Percentiles rank a stretch among this genome's conserved stretches.
Conservation (phyloP, 2,797 vertebrate species). For the Sebastes matsubarae region DNA sequence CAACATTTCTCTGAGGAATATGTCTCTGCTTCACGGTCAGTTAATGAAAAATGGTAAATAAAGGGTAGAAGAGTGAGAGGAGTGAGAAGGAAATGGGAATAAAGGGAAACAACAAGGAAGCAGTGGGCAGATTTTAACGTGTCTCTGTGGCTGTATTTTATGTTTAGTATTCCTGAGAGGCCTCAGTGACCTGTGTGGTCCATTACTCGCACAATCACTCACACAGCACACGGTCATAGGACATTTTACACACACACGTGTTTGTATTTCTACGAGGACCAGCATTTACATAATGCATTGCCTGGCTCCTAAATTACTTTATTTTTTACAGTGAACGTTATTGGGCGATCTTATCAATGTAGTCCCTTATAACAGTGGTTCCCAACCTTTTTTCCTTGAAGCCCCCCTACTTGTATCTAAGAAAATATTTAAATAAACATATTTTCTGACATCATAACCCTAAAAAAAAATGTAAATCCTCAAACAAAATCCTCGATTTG, state of each 20-base stretch:
- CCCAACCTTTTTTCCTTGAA: too few relatives aligned
- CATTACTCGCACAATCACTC: slow-evolving; percentile 72
- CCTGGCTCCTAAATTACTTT: neutral
- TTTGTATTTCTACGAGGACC: slow-evolving; percentile 13
- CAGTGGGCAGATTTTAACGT: slow-evolving; percentile 49
- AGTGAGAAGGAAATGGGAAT: slow-evolving; percentile 43
- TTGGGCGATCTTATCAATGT: neutral
- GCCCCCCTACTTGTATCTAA: too few relatives aligned
- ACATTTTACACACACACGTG: slow-evolving; percentile 42
- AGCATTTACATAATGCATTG: neutral
- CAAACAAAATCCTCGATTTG: too few relatives aligned
- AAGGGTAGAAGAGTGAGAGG: neutral
- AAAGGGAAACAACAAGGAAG: slow-evolving; percentile 34
- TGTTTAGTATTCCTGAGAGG: slow-evolving; percentile 63
- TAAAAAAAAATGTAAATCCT: too few relatives aligned
- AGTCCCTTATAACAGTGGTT: neutral
- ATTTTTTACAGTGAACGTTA: neutral
- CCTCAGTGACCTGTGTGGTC: slow-evolving; percentile 77
- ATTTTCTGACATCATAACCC: too few relatives aligned
- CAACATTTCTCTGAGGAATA: neutral
- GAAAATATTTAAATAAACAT: too few relatives aligned
- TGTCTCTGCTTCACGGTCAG: neutral
- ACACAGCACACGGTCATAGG: slow-evolving; percentile 38
- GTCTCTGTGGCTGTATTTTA: slow-evolving; percentile 66
- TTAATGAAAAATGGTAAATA: neutral